A percentile compares a stretch with the other conserved stretches of the same genome.
phyloP scores from a whole-genome alignment of 2,888 invertebrate genomes.

The Nomada goodeniana region DNA sequence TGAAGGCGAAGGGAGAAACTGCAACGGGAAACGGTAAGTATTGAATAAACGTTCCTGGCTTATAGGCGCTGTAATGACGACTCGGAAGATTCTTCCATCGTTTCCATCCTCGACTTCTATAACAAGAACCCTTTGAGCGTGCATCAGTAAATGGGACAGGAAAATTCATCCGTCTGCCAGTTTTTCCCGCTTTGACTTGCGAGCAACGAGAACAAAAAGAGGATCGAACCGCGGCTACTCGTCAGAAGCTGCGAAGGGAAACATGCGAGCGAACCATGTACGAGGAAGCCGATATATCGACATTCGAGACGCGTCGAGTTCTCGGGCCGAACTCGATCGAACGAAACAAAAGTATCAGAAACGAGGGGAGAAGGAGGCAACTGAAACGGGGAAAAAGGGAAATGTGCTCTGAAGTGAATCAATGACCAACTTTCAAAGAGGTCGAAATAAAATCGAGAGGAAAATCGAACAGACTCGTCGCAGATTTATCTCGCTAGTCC shows the following conservation, averaged over 20 bases:
- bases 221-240: slow-evolving; percentile 30
- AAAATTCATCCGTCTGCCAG: slow-evolving; percentile 24
- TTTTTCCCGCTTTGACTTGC: background rate
- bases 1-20: background rate
- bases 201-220: slow-evolving; percentile 30
- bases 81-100: background rate
- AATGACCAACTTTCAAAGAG: slow-evolving; percentile 60
- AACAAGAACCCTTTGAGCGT: slow-evolving; percentile 8
- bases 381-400: slow-evolving; percentile 8
- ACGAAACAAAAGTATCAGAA: slow-evolving; percentile 54
- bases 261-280: slow-evolving; percentile 2
- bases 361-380: slow-evolving; percentile 29
- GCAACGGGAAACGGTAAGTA: background rate
- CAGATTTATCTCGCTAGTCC: slow-evolving; percentile 19
- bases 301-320: slow-evolving; percentile 23
- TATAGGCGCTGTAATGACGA: background rate
- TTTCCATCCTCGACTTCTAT: background rate
- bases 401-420: slow-evolving; percentile 55
- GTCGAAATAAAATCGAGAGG: slow-evolving; percentile 65
- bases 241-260: slow-evolving; percentile 15
- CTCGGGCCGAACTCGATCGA: slow-evolving; percentile 36
- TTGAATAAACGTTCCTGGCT: background rate
- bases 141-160: slow-evolving; percentile 16
- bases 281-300: slow-evolving; percentile 32
- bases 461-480: slow-evolving; percentile 59